Percentiles rank a stretch among this genome's conserved stretches.
phyloP scores from a whole-genome alignment of 2,797 vertebrate species.

The Anolis apletophallus region DNA sequence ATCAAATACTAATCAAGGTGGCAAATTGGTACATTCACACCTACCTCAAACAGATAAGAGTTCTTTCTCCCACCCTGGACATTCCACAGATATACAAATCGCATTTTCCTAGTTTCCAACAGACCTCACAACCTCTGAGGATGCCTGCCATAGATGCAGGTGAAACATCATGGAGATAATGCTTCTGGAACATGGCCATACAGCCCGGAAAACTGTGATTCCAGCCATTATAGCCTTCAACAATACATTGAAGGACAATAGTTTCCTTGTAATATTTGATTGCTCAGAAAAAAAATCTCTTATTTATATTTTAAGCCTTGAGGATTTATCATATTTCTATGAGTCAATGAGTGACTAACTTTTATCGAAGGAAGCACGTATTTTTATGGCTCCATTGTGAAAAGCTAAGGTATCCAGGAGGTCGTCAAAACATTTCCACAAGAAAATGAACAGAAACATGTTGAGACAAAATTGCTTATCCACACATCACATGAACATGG shows the following conservation, averaged over 20 bases:
- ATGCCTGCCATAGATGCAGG: too few species aligned
- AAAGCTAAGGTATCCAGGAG: conserved; percentile 58
- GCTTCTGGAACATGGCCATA: too few species aligned
- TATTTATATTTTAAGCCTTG: conserved; percentile 29
- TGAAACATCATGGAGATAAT: too few species aligned
- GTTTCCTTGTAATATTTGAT: neutral
- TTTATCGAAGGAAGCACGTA: conserved; percentile 54
- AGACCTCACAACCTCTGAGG: too few species aligned
- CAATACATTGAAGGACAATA: neutral
- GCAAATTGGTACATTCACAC: too few species aligned
- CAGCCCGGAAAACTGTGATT: too few species aligned
- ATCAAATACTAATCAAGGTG: too few species aligned
- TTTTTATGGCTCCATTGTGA: conserved; percentile 49
- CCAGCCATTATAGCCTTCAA: too few species aligned
- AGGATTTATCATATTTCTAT: conserved; percentile 21
- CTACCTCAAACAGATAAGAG: too few species aligned
- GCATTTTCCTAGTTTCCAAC: too few species aligned
- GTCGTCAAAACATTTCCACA: conserved; percentile 73
- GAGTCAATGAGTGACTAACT: conserved; percentile 17
- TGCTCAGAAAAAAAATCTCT: conserved; percentile 43
- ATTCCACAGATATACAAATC: too few species aligned
- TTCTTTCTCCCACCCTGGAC: too few species aligned
- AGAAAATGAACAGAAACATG: conserved; percentile 62
- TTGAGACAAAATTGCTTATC: conserved; percentile 33
- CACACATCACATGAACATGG: conserved; percentile 20